Percentiles rank a stretch among this genome's conserved stretches.
Evolutionary conservation across 2,888 invertebrate genomes (phyloP).

Genomic region (Coleophora deauratella): DNA sequence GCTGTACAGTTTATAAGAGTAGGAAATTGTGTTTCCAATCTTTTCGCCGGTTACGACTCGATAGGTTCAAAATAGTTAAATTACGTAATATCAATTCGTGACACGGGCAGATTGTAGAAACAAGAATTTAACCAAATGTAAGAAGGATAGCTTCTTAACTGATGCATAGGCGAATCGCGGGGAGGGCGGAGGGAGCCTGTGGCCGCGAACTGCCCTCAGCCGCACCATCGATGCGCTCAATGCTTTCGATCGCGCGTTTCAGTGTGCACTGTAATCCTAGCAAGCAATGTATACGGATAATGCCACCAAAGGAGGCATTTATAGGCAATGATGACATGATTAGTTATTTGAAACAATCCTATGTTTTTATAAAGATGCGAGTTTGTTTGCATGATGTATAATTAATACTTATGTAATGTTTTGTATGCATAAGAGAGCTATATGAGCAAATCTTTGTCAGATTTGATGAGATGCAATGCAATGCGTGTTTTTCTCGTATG

Average conservation of each 20-base stretch:
- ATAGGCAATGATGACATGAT: slow-evolving; percentile 35
- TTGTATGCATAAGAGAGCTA: too few relatives aligned
- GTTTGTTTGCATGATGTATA: too few relatives aligned
- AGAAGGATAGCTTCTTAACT: slow-evolving; percentile 40
- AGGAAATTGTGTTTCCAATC: slow-evolving; percentile 46
- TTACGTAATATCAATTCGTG: background rate
- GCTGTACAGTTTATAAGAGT: slow-evolving; percentile 64
- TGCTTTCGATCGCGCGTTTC: slow-evolving; percentile 39
- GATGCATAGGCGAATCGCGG: too few relatives aligned
- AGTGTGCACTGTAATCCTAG: slow-evolving; percentile 50
- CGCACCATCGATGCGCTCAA: slow-evolving; percentile 9
- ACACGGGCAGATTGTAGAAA: background rate
- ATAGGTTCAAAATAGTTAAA: slow-evolving; percentile 8
- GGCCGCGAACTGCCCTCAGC: background rate
- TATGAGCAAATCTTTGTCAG: too few relatives aligned
- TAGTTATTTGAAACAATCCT: slow-evolving; percentile 10
- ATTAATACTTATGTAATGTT: too few relatives aligned
- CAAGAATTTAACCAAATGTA: slow-evolving; percentile 21
- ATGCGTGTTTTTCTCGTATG: too few relatives aligned
- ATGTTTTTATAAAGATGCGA: too few relatives aligned
- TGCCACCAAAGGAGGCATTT: slow-evolving; percentile 55
- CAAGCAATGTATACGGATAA: slow-evolving; percentile 55
- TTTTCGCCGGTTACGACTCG: background rate
- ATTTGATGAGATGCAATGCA: too few relatives aligned
- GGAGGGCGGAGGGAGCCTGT: background rate